Percentiles rank a stretch among this genome's conserved stretches.
phyloP scores from a whole-genome alignment of 2,888 invertebrate genomes.

The Orthosia incerta region DNA sequence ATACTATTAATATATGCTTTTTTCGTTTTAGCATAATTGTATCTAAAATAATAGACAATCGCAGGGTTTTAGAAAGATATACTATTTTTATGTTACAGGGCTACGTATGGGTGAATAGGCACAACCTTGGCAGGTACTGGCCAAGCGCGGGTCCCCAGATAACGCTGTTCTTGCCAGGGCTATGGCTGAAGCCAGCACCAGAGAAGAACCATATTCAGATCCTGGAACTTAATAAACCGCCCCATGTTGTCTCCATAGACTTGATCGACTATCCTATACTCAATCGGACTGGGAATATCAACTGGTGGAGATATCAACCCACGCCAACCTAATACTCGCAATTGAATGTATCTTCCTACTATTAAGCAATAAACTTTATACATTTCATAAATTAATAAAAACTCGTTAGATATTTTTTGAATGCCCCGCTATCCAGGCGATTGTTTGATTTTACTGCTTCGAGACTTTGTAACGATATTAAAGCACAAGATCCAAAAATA shows the following conservation, averaged over 20 bases:
- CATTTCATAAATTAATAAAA: constrained; percentile 20
- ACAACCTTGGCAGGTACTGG: constrained; percentile 97
- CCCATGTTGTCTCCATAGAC: constrained; percentile 79
- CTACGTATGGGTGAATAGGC: constrained; percentile 95
- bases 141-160: constrained; percentile 95
- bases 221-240: constrained; percentile 90
- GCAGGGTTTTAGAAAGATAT: background rate
- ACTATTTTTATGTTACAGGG: constrained; percentile 87
- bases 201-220: constrained; percentile 90
- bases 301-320: constrained; percentile 47
- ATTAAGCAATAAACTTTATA: constrained; percentile 26
- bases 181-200: constrained; percentile 92
- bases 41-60: background rate
- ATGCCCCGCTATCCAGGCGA: background rate
- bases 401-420: constrained; percentile 4
- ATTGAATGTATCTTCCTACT: constrained; percentile 8
- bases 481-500: constrained; percentile 4
- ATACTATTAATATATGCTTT: too few species aligned
- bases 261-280: constrained; percentile 83
- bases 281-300: constrained; percentile 66
- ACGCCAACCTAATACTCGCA: constrained; percentile 3
- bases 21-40: constrained; percentile 1
- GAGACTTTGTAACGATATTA: background rate
- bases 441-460: background rate
- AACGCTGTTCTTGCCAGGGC: constrained; percentile 95